Evolutionary conservation across 1,140 invertebrate species (phyloP).

Genomic region (Andricus grossulariae): DNA sequence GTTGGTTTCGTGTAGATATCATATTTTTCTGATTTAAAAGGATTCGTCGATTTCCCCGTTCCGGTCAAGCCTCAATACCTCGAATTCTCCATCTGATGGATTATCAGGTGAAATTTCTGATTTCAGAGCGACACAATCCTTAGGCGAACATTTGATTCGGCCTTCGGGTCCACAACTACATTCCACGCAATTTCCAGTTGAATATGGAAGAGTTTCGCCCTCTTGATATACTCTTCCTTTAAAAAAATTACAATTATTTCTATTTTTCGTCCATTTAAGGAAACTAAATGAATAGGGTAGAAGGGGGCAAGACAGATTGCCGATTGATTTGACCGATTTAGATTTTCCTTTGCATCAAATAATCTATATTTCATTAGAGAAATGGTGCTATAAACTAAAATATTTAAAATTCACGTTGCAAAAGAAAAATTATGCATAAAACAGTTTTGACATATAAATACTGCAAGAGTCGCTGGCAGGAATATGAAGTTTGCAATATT

Average conservation of each 20-base stretch:
- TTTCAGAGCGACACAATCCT: constrained; percentile 76
- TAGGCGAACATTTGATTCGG: constrained; percentile 81
- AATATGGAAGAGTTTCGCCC: constrained; percentile 80
- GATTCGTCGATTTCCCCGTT: constrained; percentile 65
- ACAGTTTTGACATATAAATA: no score
- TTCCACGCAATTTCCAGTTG: constrained; percentile 83
- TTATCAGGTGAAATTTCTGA: constrained; percentile 61
- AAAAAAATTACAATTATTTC: constrained; percentile 26
- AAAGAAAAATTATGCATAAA: no score
- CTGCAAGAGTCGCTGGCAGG: no score
- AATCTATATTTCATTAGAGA: no score
- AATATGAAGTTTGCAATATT: no score
- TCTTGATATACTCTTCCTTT: constrained; percentile 80
- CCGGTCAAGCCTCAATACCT: constrained; percentile 65
- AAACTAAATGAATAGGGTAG: not conserved
- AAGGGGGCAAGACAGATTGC: no score
- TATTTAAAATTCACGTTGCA: no score
- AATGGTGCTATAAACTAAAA: no score
- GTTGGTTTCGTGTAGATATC: not conserved
- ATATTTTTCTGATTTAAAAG: constrained; percentile 55
- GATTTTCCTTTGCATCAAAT: no score
- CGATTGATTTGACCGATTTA: no score
- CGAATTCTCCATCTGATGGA: constrained; percentile 64
- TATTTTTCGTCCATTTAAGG: not conserved
- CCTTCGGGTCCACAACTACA: constrained; percentile 81